Evolutionary conservation across 2,113 vertebrate species (phyloP).

Genomic region (Pelmatolapia mariae): DNA sequence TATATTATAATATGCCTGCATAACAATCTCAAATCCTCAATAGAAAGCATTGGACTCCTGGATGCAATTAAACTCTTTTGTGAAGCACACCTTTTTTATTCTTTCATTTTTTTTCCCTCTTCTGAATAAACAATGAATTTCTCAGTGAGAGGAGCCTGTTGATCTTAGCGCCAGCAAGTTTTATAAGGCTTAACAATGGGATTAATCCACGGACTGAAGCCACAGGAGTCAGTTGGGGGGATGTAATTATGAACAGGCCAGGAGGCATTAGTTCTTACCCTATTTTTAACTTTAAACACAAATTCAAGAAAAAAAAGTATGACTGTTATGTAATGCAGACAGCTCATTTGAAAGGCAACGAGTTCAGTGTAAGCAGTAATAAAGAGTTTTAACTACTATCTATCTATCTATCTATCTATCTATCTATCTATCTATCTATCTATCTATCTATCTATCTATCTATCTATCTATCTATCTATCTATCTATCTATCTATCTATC

Average conservation of each 20-base stretch:
- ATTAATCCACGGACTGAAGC: background rate
- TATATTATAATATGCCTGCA: background rate
- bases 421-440: too few species aligned
- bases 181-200: background rate
- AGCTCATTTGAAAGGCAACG: accelerated
- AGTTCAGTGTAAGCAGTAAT: background rate
- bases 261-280: background rate
- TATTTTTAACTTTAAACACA: background rate
- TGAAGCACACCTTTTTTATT: background rate
- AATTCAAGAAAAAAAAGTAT: background rate
- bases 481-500: too few species aligned
- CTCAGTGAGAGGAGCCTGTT: background rate
- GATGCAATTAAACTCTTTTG: slow-evolving; percentile 42
- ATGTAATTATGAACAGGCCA: background rate
- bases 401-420: too few species aligned
- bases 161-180: background rate
- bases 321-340: background rate
- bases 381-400: background rate
- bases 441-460: too few species aligned
- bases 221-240: background rate
- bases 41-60: background rate
- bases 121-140: background rate
- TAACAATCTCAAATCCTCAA: background rate
- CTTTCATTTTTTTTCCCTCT: background rate
- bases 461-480: too few species aligned